Conservation (phyloP, 2,113 vertebrate species). For the Gallinago media region DNA sequence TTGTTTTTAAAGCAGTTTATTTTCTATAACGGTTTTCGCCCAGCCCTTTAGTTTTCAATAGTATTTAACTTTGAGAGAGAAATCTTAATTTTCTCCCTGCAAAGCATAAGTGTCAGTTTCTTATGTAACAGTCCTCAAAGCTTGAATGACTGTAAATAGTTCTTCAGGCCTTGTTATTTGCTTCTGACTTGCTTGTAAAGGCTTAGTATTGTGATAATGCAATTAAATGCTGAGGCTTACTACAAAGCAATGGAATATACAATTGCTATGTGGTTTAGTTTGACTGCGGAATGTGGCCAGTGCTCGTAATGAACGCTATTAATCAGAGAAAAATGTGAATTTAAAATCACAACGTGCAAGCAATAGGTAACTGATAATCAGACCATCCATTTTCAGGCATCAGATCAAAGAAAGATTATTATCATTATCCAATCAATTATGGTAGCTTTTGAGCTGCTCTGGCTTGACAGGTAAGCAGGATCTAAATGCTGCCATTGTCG, state of each 20-base stretch:
- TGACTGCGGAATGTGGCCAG: background rate
- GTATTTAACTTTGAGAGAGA: slow-evolving; percentile 17
- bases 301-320: background rate
- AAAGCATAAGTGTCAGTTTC: background rate
- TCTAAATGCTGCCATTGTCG: background rate
- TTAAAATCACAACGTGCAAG: background rate
- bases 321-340: background rate
- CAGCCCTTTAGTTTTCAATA: slow-evolving; percentile 6
- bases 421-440: background rate
- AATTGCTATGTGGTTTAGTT: background rate
- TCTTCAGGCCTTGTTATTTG: background rate
- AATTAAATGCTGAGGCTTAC: slow-evolving; percentile 43
- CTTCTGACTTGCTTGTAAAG: slow-evolving; percentile 7
- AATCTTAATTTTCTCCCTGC: slow-evolving; percentile 8
- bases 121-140: background rate
- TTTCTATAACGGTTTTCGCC: slow-evolving; percentile 22
- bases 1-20: slow-evolving; percentile 42
- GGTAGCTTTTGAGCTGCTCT: background rate
- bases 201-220: slow-evolving; percentile 29
- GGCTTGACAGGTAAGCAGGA: background rate
- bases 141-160: background rate
- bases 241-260: background rate
- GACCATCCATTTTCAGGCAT: background rate
- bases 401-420: background rate
- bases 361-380: background rate